Base-by-base conservation (phyloP, 1,140 invertebrate genomes). In the Episyrphus balteatus region DNA sequence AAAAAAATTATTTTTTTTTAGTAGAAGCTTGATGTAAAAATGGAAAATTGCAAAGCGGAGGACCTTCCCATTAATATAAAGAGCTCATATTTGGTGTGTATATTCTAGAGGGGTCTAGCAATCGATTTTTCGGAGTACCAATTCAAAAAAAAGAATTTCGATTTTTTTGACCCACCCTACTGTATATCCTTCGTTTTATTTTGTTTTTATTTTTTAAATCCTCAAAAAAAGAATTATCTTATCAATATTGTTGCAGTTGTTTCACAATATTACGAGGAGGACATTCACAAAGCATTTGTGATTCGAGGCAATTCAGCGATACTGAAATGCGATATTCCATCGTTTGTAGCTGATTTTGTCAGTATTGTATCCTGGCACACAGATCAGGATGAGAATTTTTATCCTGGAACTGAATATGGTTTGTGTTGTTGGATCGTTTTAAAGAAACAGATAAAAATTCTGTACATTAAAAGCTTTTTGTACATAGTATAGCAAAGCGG, bases 271-370 rank as follows among this genome's bases (percentile, higher is more conserved):
- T 92, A 91, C 70, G 84, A 88, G 68, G 84, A 83, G 38, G 85
- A 90, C 68, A 86, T 89, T 39, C 86, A 90, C 70, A 90, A 92
- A 70, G 88, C 92, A 58, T 92, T 92, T 71, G 88, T 84, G 15
- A 93, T 93, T 55, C 76, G 85, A 51, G 89, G 89, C 47, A 92
- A 93, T 70, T 85, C 88, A 39, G 91, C 88, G 43, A 83, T 94
- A 48, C 73, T 96, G 58, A 91, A 90, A 70, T 96, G 92, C 72
- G 83, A 84, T 58, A 86, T 94, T 55, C 92, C 91, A 15, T 88
- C 86, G 38, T 95, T 90, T 69, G 88, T 94, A 39, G 85, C 86
- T 38, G 89, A 94, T 72, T 94, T 93, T 70, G 86, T 96, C 19
- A 79, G 77, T 55, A 86, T 95, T 51, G 75, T 88, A 19, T 84